A percentile compares a stretch with the other conserved stretches of the same genome.
These are phyloP conservation scores for Leuciscus waleckii DNA, from an alignment of 2,797 vertebrate genomes.

Conservation along the genomic window DNA sequence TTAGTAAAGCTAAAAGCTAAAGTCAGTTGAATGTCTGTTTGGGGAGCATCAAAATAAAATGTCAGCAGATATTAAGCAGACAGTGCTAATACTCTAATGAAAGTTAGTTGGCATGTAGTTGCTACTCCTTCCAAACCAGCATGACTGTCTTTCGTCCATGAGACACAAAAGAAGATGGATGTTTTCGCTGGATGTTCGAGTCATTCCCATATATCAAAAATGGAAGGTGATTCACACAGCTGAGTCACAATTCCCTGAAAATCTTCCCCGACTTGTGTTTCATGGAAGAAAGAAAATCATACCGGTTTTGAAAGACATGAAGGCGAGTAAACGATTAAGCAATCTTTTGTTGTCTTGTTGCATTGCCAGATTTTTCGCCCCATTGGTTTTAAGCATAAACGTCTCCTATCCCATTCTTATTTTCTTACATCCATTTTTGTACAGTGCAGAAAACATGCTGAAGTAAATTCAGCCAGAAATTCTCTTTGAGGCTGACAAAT, in stretches of 20 bases:
- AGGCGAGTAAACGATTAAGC: conserved; percentile 4
- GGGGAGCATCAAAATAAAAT: no score
- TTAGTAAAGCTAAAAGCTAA: no score
- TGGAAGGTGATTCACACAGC: neutral
- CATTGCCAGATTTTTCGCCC: neutral
- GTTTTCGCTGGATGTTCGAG: neutral
- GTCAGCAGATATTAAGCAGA: no score
- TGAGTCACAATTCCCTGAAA: conserved; percentile 32
- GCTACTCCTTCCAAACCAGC: neutral
- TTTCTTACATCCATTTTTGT: conserved; percentile 1
- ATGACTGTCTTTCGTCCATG: neutral
- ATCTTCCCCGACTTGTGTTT: neutral
- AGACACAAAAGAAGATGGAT: conserved; percentile 15
- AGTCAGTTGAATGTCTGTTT: no score
- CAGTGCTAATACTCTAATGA: no score
- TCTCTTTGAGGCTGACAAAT: neutral
- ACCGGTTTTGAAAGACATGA: neutral
- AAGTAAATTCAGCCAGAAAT: conserved; percentile 12
- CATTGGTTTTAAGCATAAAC: neutral
- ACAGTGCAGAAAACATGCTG: neutral
- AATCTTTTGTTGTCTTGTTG: neutral
- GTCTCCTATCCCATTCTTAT: neutral
- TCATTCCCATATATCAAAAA: conserved; percentile 2
- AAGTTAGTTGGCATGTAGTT: no score
- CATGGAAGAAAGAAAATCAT: conserved; percentile 13